Evolutionary conservation across 35 echinoderm and acorn worm species (phyloP).

Genomic region (Heliocidaris erythrogramma): DNA sequence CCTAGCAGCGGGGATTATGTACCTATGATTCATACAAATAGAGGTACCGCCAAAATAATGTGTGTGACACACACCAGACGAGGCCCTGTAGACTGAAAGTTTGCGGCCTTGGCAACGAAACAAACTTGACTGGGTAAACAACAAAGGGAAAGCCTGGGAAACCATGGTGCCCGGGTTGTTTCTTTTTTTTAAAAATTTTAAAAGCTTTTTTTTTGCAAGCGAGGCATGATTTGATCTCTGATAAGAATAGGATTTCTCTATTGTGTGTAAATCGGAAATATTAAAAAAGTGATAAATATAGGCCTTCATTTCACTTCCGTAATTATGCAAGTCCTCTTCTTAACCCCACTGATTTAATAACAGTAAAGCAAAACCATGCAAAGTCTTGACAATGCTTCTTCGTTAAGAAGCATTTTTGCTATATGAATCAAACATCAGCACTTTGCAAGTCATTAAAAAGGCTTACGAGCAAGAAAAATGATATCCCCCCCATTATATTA

Average conservation of each 20-base stretch:
- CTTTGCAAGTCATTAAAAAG: too few species aligned
- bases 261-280: too few species aligned
- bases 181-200: not conserved
- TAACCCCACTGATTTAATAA: too few species aligned
- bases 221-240: not conserved
- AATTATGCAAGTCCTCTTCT: too few species aligned
- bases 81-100: slow-evolving; percentile 6
- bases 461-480: too few species aligned
- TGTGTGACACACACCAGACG: not conserved
- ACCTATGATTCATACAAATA: slow-evolving; percentile 41
- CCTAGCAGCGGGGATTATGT: slow-evolving; percentile 41
- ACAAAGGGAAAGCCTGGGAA: not conserved
- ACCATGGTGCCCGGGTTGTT: not conserved
- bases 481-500: too few species aligned
- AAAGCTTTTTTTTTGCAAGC: not conserved
- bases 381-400: too few species aligned
- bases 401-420: too few species aligned
- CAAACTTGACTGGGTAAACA: slow-evolving; percentile 35
- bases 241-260: not conserved
- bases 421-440: too few species aligned
- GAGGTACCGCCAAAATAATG: slow-evolving; percentile 5
- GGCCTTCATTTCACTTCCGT: too few species aligned
- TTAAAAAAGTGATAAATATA: too few species aligned
- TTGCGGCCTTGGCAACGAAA: slow-evolving; percentile 34
- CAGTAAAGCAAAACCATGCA: too few species aligned